phyloP scores from a whole-genome alignment of 2,797 vertebrate genomes.

The Balearica regulorum region DNA sequence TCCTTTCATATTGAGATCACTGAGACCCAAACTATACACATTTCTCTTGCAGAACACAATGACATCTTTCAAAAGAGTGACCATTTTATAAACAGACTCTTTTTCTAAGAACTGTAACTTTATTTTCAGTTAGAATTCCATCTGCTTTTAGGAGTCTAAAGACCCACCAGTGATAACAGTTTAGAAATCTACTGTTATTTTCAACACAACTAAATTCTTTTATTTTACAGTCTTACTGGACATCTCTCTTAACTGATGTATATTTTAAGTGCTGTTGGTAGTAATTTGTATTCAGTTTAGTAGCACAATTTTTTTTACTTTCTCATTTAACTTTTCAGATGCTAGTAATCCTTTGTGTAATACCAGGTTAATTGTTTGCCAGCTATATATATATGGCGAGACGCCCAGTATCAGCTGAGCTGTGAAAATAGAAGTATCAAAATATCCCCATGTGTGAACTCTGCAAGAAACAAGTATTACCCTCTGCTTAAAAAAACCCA shows the following conservation, averaged over 20 bases:
- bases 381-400: not conserved
- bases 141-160: not conserved
- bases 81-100: not conserved
- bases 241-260: not conserved
- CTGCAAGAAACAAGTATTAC: not conserved
- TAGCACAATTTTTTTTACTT: not conserved
- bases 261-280: not conserved
- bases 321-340: not conserved
- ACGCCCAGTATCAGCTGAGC: not conserved
- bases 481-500: not conserved
- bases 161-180: not conserved
- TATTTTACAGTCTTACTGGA: not conserved
- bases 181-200: not conserved
- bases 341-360: not conserved
- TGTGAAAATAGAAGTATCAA: conserved; percentile 23
- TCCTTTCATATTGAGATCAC: not conserved
- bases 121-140: not conserved
- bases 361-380: conserved; percentile 4
- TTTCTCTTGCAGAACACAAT: not conserved
- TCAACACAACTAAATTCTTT: not conserved
- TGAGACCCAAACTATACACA: not conserved
- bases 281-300: not conserved
- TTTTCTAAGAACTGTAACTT: not conserved
- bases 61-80: not conserved
- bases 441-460: not conserved